These are phyloP conservation scores for Galerucella calmariensis DNA, from an alignment of 2,888 invertebrate species.

Conservation along the genomic window DNA sequence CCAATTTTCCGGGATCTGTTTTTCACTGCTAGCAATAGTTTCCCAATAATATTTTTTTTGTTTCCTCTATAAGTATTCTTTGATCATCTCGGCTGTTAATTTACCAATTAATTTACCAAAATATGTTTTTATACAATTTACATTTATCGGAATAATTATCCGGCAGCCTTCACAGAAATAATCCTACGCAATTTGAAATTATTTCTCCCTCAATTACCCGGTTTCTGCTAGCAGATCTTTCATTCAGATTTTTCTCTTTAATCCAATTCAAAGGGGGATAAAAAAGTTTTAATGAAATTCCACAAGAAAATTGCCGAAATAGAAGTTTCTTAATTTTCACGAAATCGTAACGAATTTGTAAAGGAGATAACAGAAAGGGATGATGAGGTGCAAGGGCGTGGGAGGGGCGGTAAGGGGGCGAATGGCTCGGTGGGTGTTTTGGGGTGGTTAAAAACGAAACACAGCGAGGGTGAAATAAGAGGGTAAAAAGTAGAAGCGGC, in stretches of 20 bases:
- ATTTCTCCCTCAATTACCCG: background rate
- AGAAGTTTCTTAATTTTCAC: slow-evolving; percentile 43
- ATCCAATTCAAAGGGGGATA: slow-evolving; percentile 17
- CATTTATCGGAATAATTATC: too few relatives aligned
- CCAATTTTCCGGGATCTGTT: too few relatives aligned
- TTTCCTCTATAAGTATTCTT: too few relatives aligned
- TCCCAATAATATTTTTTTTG: too few relatives aligned
- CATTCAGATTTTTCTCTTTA: background rate
- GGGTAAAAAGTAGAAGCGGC: slow-evolving; percentile 65
- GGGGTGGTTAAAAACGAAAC: slow-evolving; percentile 51
- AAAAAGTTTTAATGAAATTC: slow-evolving; percentile 35
- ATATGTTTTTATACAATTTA: too few relatives aligned
- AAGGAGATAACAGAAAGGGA: slow-evolving; percentile 45
- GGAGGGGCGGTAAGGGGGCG: slow-evolving; percentile 26
- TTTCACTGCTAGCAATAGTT: too few relatives aligned
- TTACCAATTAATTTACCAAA: too few relatives aligned
- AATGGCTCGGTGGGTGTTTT: slow-evolving; percentile 30
- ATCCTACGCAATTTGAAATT: background rate
- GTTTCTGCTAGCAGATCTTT: background rate
- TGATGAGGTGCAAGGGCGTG: slow-evolving; percentile 35
- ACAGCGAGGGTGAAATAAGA: slow-evolving; percentile 64
- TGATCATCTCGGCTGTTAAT: too few relatives aligned
- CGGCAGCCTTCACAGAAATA: too few relatives aligned
- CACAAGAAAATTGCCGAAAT: slow-evolving; percentile 34
- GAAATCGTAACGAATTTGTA: slow-evolving; percentile 45